Evolutionary conservation across 2,113 vertebrate genomes (phyloP), one percentile per base, ranked within the genome.

Genomic region (Zeus faber): DNA sequence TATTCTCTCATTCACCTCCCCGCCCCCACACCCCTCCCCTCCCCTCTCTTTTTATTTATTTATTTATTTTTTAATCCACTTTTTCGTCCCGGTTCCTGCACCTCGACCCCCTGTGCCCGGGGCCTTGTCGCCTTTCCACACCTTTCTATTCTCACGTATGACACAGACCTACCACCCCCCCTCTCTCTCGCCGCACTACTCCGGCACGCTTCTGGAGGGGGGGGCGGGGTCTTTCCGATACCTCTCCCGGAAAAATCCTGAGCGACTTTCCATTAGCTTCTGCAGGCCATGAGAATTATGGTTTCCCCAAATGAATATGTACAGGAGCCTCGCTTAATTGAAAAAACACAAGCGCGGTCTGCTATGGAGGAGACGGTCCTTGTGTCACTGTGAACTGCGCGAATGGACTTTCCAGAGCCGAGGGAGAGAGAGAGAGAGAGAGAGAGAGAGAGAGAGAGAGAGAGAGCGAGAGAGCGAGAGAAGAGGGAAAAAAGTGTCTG

Each of bases 221-320:
- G 65, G 24, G 61, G 80, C 45, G 3, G 58, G 60, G 61, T 82
- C 77, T 87, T 84, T 87, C 82, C 75, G 43, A 88, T 85, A 74
- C 79, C 65, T 76, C 76, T 78, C 70, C 78, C 49, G 67, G 74
- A 81, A 84, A 85, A 79, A 85, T 65, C 39, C 72, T 86, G 87
- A 89, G 87, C 66, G 77, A 89, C 80, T 89, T 91, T 91, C 89
- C 89, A 87, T 89, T 89, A 81, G 81, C 74, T 88, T 87, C 70
- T 82, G 77, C 80, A 54, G 80, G 81, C 85, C 81, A 82, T 76
- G 88, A 89, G 85, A 89, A 88, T 87, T 85, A 88, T 87, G 81
- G 82, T 84, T 87, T 90, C 86, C 31, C 85, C 83, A 87, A 89
- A 87, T 84, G 84, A 87, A 84, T 82, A 85, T 73, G 83, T 82